These are phyloP conservation scores for Sclerurus mexicanus DNA, from an alignment of 2,113 vertebrate genomes.

Conservation along the genomic window DNA sequence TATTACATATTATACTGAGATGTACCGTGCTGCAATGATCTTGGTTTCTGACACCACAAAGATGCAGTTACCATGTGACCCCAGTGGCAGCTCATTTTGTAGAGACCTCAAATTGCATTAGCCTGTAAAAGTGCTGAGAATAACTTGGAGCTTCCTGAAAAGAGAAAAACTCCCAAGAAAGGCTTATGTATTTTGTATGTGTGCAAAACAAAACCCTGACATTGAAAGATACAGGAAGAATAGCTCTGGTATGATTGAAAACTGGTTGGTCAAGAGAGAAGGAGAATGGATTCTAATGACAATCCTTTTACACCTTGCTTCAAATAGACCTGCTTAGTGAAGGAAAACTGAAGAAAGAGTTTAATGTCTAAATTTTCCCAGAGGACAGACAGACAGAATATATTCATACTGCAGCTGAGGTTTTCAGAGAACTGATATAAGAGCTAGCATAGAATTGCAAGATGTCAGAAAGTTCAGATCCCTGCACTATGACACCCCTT, in stretches of 20 bases:
- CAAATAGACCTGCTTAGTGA: neutral
- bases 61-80: neutral
- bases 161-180: neutral
- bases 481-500: neutral
- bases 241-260: neutral
- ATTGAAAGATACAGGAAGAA: neutral
- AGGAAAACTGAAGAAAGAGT: neutral
- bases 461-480: neutral
- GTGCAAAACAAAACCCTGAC: neutral
- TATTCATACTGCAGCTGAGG: neutral
- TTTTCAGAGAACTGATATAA: neutral
- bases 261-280: neutral
- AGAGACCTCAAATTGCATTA: neutral
- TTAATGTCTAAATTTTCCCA: neutral
- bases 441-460: neutral
- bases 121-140: neutral
- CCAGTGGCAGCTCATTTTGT: neutral
- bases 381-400: neutral
- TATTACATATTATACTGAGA: neutral
- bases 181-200: neutral
- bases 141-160: neutral
- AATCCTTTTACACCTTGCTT: neutral
- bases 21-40: neutral
- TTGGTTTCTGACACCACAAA: neutral
- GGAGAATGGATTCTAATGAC: neutral